Base-by-base conservation (phyloP, 2,797 vertebrate species). In the Craterocephalus amniculus region DNA sequence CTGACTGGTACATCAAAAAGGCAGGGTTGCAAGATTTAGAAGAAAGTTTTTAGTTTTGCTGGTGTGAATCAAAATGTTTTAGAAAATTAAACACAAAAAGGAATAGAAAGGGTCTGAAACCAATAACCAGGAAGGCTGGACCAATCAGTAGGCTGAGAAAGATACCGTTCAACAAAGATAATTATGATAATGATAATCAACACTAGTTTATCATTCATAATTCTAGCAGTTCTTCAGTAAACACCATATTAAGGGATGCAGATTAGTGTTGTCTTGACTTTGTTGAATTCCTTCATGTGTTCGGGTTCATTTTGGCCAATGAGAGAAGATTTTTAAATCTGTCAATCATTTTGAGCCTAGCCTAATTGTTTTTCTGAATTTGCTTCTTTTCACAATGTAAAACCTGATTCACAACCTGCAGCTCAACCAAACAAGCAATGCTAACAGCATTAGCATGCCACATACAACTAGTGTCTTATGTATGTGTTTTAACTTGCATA, bases 41-140 rank as follows among this genome's bases (percentile, higher is more conserved):
- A 35, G 63, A 65, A 54, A 40, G 18, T 54, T 18, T 18, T 55
- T 2, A 22, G 24, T 29, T 55, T 55, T 55, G 36, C 49, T 65
- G 63, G 35, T 55, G 51, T 10, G 31, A 31, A 31, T 40, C 2
- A 40, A 36, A 40, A 6, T 55, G 45, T 48, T 48, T 20, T 2
- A n/a, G 8, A 3, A 48, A 40, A 18, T 40, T 4, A 22, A 48
- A n/a, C 7, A n/a, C n/a, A n/a, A 9, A n/a, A 7, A 22, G n/a
- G n/a, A 49, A 22, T 10, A 3, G n/a, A 49, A 49, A 11, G 45
- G 45, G 40, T 20, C 40, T 43, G 40, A 43, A 43, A 43, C 16
- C 40, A 43, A 16, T 43, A 5, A 43, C 4, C 40, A 6, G 16
- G 40, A 18, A 43, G 5, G 5, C 16, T 43, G 40, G 40, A 43